Evolutionary conservation across 2,113 vertebrate species (phyloP), one percentile per base, ranked within the genome.

Genomic region (Prochilodus magdalenae): DNA sequence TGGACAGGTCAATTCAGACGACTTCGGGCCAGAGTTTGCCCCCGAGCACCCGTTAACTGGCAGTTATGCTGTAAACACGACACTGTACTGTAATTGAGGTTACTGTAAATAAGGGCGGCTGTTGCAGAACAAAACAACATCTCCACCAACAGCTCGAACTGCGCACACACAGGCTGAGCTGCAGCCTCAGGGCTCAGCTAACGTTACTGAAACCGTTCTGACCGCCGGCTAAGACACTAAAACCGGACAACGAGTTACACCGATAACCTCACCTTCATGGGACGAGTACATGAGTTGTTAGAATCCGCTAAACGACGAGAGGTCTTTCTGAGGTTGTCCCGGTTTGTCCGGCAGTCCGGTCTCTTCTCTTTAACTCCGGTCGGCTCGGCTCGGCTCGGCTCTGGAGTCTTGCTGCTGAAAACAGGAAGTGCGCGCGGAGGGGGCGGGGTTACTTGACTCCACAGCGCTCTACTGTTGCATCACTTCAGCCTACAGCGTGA

Each of bases 371-470:
- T 65, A 29, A 33, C 33, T 44, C 36, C 4, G 33, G 13, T 44
- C 11, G 30, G 40, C 10, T 70, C 66, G 12, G 66, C n/a, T 44
- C 11, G 30, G 40, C 10, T 70, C 66, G 12, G 66, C 20, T 4
- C 16, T 24, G 22, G 18, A 22, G 18, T 49, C 10, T 53, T 12
- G 36, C 11, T 16, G 24, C 40, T n/a, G 15, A 80, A 83, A 83
- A 65, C 85, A 73, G 85, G 85, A 86, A 86, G 63, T 60, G 16
- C 15, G 20, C 30, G 14, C 51, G n/a, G 12, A 83, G 81, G 73
- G 74, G 85, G 85, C 77, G 85, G 80, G 85, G 77, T 22, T 30
- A 16, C 84, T 75, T 86, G 81, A 83, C 72, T 67, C 72, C 81
- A 86, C 77, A 65, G 62, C 51, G 18, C 20, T 1, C 62, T 33